Percentiles rank a stretch among this genome's conserved stretches.
These are phyloP conservation scores for Onchidella celtica DNA, from an alignment of 2,888 invertebrate genomes.

Conservation along the genomic window DNA sequence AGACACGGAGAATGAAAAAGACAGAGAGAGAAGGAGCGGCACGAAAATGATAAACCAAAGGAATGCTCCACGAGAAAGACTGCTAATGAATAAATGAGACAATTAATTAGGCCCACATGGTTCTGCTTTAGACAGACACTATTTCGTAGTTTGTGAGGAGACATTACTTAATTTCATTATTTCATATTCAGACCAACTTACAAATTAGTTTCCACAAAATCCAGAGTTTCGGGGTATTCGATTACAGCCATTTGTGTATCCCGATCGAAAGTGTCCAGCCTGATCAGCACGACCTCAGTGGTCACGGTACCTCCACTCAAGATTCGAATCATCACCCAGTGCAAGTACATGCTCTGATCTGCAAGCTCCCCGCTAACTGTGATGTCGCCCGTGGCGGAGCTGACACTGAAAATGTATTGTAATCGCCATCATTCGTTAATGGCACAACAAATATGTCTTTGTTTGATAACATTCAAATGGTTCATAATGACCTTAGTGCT, in stretches of 20 bases:
- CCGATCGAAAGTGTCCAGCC: slow-evolving; percentile 49
- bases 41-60: too few species aligned
- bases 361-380: slow-evolving; percentile 50
- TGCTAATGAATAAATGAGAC: too few species aligned
- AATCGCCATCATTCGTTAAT: too few species aligned
- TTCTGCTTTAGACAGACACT: too few species aligned
- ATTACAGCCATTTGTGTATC: slow-evolving; percentile 29
- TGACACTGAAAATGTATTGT: slow-evolving; percentile 9
- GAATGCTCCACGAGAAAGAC: too few species aligned
- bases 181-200: too few species aligned
- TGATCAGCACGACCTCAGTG: slow-evolving; percentile 12
- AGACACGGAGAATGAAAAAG: too few species aligned
- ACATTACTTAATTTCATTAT: too few species aligned
- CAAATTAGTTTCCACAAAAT: slow-evolving; percentile 1
- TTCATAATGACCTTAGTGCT: too few species aligned
- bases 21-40: not conserved
- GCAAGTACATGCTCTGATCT: slow-evolving; percentile 32
- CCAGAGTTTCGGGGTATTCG: slow-evolving; percentile 5
- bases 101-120: too few species aligned
- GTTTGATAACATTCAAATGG: not conserved
- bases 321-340: slow-evolving; percentile 41
- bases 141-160: too few species aligned
- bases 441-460: too few species aligned
- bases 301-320: not conserved
- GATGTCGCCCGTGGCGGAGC: slow-evolving; percentile 54